Evolutionary conservation across 2,888 invertebrate species (phyloP), one percentile per base, ranked within the genome.

Genomic region (Euplexia lucipara): DNA sequence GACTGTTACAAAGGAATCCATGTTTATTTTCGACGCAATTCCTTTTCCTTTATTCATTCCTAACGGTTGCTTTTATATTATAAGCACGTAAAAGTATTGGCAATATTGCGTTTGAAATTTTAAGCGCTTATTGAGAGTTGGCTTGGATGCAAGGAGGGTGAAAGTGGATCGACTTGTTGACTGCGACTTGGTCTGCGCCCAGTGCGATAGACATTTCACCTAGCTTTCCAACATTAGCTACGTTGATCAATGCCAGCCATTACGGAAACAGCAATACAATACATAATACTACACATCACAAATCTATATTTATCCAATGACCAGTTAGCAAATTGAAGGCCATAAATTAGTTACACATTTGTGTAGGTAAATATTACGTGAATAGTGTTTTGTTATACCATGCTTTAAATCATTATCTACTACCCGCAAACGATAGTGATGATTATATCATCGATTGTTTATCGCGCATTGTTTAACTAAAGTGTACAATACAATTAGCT

Each of bases 121-220:
- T 54, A 65, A 48, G 42, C 62, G 59, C 52, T 49, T 41, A 53
- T 65, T 59, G 44, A 70, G 61, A 69, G 62, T 65, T 65, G 62
- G 66, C 58, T 69, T 67, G 69, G 77, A 82, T 83, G 80, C 81
- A 80, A 77, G 74, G 69, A 83, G 75, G 83, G 92, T 88, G 93
- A 93, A 94, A 93, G 94, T 92, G 84, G 87, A 86, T 82, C 82
- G 83, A 83, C 87, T 80, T 79, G 89, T 85, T 88, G 84, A 81
- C 80, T 82, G 78, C 60, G 75, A 71, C 80, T 84, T 73, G 82
- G 80, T 83, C 75, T 79, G 82, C 81, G 81, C 81, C 84, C 82
- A 83, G 81, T 74, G 70, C 59, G 60, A 80, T 83, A 83, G 83
- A 62, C 85, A 87, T 90, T 89, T 88, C 88, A 86, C 88, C 79